Conservation (phyloP, 2,113 vertebrate genomes). For the Smithornis capensis region DNA sequence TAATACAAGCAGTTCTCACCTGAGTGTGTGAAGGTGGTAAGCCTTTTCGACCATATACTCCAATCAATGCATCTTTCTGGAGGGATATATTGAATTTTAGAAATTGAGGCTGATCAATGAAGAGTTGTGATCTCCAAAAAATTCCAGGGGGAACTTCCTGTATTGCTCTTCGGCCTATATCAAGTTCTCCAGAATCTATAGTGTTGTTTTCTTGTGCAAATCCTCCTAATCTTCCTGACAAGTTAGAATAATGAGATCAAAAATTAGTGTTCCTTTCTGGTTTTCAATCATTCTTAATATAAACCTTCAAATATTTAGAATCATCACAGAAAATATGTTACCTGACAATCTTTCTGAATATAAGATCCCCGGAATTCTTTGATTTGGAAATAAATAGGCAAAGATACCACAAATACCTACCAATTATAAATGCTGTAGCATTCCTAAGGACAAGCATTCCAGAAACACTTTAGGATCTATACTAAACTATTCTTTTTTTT, state of each 20-base stretch:
- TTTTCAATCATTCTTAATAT: neutral
- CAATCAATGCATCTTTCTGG: conserved; percentile 95
- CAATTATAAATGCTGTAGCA: conserved; percentile 15
- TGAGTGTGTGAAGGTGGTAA: conserved; percentile 96
- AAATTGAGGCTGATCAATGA: conserved; percentile 91
- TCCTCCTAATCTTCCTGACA: conserved; percentile 81
- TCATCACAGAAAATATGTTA: conserved; percentile 3
- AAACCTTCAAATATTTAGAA: conserved; percentile 9
- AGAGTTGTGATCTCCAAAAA: conserved; percentile 95
- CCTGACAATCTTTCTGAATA: neutral
- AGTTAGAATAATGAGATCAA: conserved; percentile 31
- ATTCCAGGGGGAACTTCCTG: conserved; percentile 91
- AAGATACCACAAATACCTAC: neutral
- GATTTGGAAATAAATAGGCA: neutral
- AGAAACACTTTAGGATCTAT: neutral
- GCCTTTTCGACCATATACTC: conserved; percentile 95
- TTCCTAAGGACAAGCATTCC: neutral
- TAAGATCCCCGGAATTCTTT: neutral
- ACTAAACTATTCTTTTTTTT: neutral
- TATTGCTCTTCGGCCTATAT: conserved; percentile 85
- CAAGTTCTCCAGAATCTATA: conserved; percentile 92
- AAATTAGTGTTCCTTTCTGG: neutral
- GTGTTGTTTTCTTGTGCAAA: conserved; percentile 92
- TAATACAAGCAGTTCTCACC: conserved; percentile 71
- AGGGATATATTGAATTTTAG: conserved; percentile 99